A percentile compares a stretch with the other conserved stretches of the same genome.
phyloP scores from a whole-genome alignment of 1,140 invertebrate species.

The Drosophila sturtevanti region DNA sequence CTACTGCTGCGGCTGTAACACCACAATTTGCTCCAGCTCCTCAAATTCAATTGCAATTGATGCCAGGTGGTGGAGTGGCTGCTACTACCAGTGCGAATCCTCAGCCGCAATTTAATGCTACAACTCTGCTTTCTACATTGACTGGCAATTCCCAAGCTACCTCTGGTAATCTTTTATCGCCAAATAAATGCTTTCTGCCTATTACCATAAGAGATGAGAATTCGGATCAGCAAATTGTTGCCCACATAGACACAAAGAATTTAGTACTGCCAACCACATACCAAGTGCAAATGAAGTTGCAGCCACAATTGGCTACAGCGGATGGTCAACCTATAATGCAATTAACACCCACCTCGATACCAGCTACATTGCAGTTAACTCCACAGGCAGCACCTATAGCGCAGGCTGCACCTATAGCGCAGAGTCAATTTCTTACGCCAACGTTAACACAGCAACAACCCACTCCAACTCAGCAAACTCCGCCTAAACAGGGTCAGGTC shows the following conservation, averaged over 20 bases:
- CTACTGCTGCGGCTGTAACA: constrained; percentile 20
- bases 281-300: constrained; percentile 82
- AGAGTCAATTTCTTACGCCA: constrained; percentile 47
- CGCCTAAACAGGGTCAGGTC: constrained; percentile 38
- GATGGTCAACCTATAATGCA: constrained; percentile 81
- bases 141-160: constrained; percentile 32
- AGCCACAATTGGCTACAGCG: constrained; percentile 75
- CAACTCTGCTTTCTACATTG: constrained; percentile 55
- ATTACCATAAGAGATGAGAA: constrained; percentile 81
- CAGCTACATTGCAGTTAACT: constrained; percentile 74
- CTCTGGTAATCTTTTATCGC: constrained; percentile 60
- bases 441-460: constrained; percentile 28
- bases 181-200: constrained; percentile 79
- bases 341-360: constrained; percentile 75
- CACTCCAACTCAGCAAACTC: neutral
- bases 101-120: constrained; percentile 57
- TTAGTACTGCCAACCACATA: constrained; percentile 79
- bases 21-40: constrained; percentile 39
- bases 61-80: constrained; percentile 43
- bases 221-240: constrained; percentile 80
- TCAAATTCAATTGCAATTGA: constrained; percentile 81
- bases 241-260: constrained; percentile 81
- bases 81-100: constrained; percentile 3
- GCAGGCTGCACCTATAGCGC: constrained; percentile 42
- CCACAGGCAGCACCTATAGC: constrained; percentile 51